Base-by-base conservation (phyloP, 92 coral and sea anemone genomes). In the Zoanthus gigantus region DNA sequence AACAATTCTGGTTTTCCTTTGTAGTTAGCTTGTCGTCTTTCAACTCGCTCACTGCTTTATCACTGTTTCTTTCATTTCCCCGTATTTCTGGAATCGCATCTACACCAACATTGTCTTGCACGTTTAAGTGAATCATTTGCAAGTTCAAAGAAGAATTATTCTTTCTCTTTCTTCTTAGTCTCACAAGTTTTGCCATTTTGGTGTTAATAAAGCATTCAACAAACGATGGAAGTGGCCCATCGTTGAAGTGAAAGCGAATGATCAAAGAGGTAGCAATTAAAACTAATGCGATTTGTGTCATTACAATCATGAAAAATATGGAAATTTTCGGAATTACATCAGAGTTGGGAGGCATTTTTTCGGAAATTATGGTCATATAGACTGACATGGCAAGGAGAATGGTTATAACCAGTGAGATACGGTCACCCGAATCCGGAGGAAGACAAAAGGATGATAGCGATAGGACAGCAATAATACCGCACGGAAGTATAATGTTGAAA, bases 311-410 rank as follows among this genome's bases (percentile, higher is more conserved):
- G 18, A 83, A 58, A 14, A 63, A 82, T 4, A 88, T 45, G 30
- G 66, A 87, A 28, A 88, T 76, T 37, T 18, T 10, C 10, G 91
- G 91, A 2, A 88, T 75, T 16, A 73, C 75, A 17, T 88, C 83
- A 28, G 91, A 88, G 12, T 86, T 88, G 30, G 83, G 73, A 32
- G 91, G 91, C 78, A 88, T 74, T 9, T 85, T 34, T 23, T 34
- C 44, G 48, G 91, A 65, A 5, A 88, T 78, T 12, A 88, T 71
- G 37, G 83, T 52, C 91, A 88, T 82, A 83, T 88, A 88, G n/a
- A 88, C 63, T 1, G 91, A 82, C 61, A 71, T 82, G 9, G 88
- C 88, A 0, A 89, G 63, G 0, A 89, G 46, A 71, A 83, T 77
- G 6, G 91, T 89, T 63, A 89, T 75, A 10, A 74, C 88, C 16